Evolutionary conservation across 2,888 invertebrate species (phyloP).

Genomic region (Ditula angustiorana): DNA sequence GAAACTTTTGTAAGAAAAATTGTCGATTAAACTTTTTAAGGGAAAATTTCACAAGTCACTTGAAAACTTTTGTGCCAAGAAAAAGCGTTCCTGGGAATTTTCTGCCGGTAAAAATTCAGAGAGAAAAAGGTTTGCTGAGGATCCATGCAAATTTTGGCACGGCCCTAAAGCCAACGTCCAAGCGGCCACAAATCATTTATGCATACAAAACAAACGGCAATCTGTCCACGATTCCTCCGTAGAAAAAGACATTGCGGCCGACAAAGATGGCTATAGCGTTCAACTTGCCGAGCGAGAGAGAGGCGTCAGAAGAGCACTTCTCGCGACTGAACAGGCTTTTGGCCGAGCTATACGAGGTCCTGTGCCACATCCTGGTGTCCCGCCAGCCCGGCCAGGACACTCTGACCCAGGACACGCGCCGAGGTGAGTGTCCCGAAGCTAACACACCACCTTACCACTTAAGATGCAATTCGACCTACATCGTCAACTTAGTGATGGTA

Average conservation of each 20-base stretch:
- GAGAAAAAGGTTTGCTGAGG: constrained; percentile 8
- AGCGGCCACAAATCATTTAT: constrained; percentile 72
- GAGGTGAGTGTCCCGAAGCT: constrained; percentile 84
- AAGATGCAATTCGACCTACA: constrained; percentile 86
- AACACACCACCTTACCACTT: constrained; percentile 84
- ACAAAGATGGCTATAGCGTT: constrained; percentile 86
- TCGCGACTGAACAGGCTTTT: constrained; percentile 84
- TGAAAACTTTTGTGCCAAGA: constrained; percentile 3
- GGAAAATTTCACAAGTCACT: constrained; percentile 10
- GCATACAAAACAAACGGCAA: constrained; percentile 77
- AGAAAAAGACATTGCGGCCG: constrained; percentile 70
- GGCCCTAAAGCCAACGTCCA: constrained; percentile 52
- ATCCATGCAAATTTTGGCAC: constrained; percentile 17
- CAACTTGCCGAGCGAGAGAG: constrained; percentile 84
- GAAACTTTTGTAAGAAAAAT: constrained; percentile 43
- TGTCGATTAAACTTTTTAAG: constrained; percentile 37
- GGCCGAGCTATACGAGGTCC: constrained; percentile 83
- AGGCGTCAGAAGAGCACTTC: constrained; percentile 84
- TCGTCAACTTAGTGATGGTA: constrained; percentile 83
- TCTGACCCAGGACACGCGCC: constrained; percentile 71
- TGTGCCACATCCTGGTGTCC: constrained; percentile 84
- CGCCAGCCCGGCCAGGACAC: constrained; percentile 78
- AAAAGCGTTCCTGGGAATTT: neutral
- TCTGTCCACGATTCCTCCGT: constrained; percentile 78
- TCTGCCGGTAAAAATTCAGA: neutral